phyloP scores from a whole-genome alignment of 1,140 invertebrate genomes.

The Episyrphus balteatus region DNA sequence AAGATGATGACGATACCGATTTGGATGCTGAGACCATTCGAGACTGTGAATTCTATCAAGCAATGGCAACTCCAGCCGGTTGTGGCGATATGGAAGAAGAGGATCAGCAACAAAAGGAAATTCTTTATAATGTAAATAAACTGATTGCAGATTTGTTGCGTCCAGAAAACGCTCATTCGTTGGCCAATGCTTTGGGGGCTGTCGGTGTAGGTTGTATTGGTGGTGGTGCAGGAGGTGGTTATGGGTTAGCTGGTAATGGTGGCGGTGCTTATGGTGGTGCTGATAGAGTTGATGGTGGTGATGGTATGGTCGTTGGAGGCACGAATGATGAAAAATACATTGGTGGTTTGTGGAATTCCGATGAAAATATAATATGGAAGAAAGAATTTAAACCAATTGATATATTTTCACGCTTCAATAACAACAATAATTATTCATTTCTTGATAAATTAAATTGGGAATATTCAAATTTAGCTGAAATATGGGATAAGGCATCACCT shows the following conservation, averaged over 20 bases:
- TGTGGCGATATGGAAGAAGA: background rate
- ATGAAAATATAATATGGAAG: slow-evolving; percentile 6
- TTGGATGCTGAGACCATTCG: background rate
- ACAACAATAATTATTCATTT: background rate
- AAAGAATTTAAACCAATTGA: background rate
- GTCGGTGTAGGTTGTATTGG: background rate
- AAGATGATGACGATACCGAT: slow-evolving; percentile 3
- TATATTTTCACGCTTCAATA: background rate
- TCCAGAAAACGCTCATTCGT: slow-evolving; percentile 7
- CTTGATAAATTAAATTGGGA: slow-evolving; percentile 9
- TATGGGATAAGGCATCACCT: slow-evolving; percentile 7
- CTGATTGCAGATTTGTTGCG: slow-evolving; percentile 8
- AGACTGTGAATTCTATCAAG: background rate
- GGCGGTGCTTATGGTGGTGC: background rate
- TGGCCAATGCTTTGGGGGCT: slow-evolving; percentile 1
- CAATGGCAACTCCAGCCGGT: background rate
- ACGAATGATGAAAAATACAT: slow-evolving; percentile 1
- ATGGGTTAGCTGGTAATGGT: slow-evolving; percentile 1
- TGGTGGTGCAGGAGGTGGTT: background rate
- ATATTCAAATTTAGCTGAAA: slow-evolving; percentile 12
- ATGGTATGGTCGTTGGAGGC: background rate
- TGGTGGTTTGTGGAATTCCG: slow-evolving; percentile 2
- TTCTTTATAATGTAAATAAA: slow-evolving; percentile 3
- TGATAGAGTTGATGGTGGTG: background rate
- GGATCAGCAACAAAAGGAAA: slow-evolving; percentile 3